Evolutionary conservation across 2,888 invertebrate genomes (phyloP).

Genomic region (Cosmopolites sordidus): DNA sequence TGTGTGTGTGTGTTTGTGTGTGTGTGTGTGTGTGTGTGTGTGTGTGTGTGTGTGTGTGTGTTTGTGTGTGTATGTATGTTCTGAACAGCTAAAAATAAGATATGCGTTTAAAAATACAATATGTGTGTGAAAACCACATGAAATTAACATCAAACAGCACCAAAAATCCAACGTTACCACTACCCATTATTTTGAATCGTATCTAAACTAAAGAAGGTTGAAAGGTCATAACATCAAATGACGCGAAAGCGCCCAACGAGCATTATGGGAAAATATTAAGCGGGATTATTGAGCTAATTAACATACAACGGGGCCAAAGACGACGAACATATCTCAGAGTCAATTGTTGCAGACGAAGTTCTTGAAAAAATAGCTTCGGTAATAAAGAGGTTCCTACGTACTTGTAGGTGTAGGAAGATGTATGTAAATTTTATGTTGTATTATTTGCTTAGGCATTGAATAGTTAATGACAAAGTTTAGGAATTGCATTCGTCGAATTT

Average conservation of each 20-base stretch:
- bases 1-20: too few relatives aligned
- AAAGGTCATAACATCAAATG: slow-evolving; percentile 3
- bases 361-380: slow-evolving; percentile 14
- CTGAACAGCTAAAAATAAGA: too few relatives aligned
- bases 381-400: slow-evolving; percentile 22
- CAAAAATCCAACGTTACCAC: too few relatives aligned
- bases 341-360: slow-evolving; percentile 22
- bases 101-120: too few relatives aligned
- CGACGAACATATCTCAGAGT: slow-evolving; percentile 13
- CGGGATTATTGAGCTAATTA: slow-evolving; percentile 23
- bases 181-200: too few relatives aligned
- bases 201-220: slow-evolving; percentile 2
- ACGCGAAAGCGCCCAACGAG: background rate
- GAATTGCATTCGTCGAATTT: background rate
- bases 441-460: slow-evolving; percentile 25
- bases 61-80: too few relatives aligned
- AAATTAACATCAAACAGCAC: too few relatives aligned
- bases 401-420: slow-evolving; percentile 23
- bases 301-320: slow-evolving; percentile 18
- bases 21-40: too few relatives aligned
- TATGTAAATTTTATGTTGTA: slow-evolving; percentile 22
- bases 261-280: slow-evolving; percentile 2
- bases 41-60: too few relatives aligned
- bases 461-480: slow-evolving; percentile 19
- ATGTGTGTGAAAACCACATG: too few relatives aligned